These are phyloP conservation scores for Acyrthosiphon pisum DNA, from an alignment of 1,140 invertebrate genomes.

Conservation along the genomic window DNA sequence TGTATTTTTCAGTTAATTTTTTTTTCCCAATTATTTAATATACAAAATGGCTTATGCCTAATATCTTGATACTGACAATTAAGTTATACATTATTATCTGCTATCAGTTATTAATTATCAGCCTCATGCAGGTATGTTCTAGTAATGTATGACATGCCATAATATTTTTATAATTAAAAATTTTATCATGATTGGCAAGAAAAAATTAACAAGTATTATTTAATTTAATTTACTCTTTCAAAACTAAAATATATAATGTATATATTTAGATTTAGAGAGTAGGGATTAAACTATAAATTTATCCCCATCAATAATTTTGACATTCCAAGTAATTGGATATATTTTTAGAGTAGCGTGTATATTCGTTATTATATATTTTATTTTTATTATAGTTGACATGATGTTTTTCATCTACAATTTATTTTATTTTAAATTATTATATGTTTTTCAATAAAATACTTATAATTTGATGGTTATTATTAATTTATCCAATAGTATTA, in stretches of 20 bases:
- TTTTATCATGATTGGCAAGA: not conserved
- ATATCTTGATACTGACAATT: constrained; percentile 22
- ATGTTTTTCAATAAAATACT: not conserved
- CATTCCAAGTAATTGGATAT: constrained; percentile 48
- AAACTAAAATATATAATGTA: not conserved
- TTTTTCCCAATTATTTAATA: constrained; percentile 12
- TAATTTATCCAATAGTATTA: not conserved
- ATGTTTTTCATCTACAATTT: not conserved
- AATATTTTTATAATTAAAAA: constrained; percentile 31
- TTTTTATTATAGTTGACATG: constrained; percentile 15
- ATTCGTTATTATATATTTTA: constrained; percentile 31
- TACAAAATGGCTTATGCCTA: not conserved
- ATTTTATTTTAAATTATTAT: not conserved
- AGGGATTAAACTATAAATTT: not conserved
- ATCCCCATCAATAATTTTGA: not conserved
- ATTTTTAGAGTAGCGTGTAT: constrained; percentile 2
- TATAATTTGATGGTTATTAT: not conserved
- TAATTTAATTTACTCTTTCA: constrained; percentile 26
- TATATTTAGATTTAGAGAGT: not conserved
- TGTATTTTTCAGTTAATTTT: constrained; percentile 31
- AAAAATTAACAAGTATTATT: constrained; percentile 34
- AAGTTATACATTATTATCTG: not conserved
- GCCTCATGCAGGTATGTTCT: not conserved
- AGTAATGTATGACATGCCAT: not conserved
- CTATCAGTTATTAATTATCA: not conserved